Evolutionary conservation across 2,888 invertebrate genomes (phyloP), one percentile per base, ranked within the genome.

Genomic region (Omphaloscelis lunosa): DNA sequence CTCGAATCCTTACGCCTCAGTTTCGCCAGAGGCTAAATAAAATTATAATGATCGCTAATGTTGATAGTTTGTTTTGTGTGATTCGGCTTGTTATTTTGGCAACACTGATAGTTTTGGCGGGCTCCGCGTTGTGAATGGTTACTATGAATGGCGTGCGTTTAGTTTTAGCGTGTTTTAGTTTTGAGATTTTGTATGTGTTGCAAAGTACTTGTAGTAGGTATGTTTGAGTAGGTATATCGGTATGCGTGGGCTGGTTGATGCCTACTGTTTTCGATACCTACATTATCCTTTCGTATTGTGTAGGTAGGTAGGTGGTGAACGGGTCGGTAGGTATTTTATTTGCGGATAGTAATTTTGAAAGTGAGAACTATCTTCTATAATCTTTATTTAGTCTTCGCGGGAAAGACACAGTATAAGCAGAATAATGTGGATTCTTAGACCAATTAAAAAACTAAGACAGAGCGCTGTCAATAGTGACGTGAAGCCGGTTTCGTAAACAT

Each of bases 81-180:
- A 91, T 92, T 92, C 81, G 85, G 87, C 88, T 93, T 89, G 90
- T 94, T 93, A 93, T 92, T 94, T 94, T 94, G 93, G 93, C 92
- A 93, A 91, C 93, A 93, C 91, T 92, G 92, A 90, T 91, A 90
- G 90, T 91, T 92, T 92, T 91, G 90, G 91, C 91, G 90, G 91
- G 91, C 86, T 87, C 87, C 85, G 86, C 88, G 86, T 90, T 82
- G 85, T 91, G 90, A 93, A 92, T 93, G 93, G 90, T 91, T 89
- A 88, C 86, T 89, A 86, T 92, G 92, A 92, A 92, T 93, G 93
- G 88, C 86, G 87, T 84, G 62, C 65, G 83, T 75, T 85, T 86
- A 84, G 90, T 89, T 86, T 80, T 80, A 77, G 72, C 59, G 66
- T 67, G 77, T 77, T 84, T 83, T 90, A 88, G 89, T 90, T 90